These are phyloP conservation scores for Taphrorychus bicolor DNA, from an alignment of 2,888 invertebrate genomes.

Conservation along the genomic window DNA sequence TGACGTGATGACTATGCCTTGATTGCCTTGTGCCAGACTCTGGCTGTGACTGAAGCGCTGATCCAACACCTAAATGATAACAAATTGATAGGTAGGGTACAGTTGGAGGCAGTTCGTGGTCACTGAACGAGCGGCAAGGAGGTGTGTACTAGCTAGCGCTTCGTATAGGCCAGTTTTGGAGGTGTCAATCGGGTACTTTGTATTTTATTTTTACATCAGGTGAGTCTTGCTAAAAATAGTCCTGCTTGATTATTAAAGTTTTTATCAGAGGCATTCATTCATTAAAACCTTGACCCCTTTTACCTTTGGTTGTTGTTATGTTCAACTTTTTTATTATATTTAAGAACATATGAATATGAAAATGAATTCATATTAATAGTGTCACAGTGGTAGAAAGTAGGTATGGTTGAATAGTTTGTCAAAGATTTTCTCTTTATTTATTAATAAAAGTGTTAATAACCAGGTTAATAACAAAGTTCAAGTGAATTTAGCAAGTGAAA, in stretches of 20 bases:
- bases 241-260: constrained; percentile 4
- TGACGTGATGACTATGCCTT: not conserved
- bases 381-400: too few species aligned
- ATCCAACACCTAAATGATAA: not conserved
- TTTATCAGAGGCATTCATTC: constrained; percentile 5
- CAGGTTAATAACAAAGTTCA: too few species aligned
- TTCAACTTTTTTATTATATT: too few species aligned
- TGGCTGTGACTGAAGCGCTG: too few species aligned
- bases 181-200: constrained; percentile 15
- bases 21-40: too few species aligned
- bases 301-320: not conserved
- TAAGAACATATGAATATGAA: too few species aligned
- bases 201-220: constrained; percentile 10
- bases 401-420: too few species aligned
- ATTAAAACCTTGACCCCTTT: constrained; percentile 9
- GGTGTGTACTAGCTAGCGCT: constrained; percentile 22
- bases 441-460: too few species aligned
- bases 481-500: too few species aligned
- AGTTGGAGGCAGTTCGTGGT: constrained; percentile 9
- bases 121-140: constrained; percentile 23
- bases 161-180: constrained; percentile 21
- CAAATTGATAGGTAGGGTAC: not conserved
- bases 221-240: constrained; percentile 19
- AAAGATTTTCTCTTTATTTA: too few species aligned
- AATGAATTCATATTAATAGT: too few species aligned